A percentile compares a stretch with the other conserved stretches of the same genome.
These are phyloP conservation scores for Emydocephalus ijimae DNA, from an alignment of 2,113 vertebrate species.

Conservation along the genomic window DNA sequence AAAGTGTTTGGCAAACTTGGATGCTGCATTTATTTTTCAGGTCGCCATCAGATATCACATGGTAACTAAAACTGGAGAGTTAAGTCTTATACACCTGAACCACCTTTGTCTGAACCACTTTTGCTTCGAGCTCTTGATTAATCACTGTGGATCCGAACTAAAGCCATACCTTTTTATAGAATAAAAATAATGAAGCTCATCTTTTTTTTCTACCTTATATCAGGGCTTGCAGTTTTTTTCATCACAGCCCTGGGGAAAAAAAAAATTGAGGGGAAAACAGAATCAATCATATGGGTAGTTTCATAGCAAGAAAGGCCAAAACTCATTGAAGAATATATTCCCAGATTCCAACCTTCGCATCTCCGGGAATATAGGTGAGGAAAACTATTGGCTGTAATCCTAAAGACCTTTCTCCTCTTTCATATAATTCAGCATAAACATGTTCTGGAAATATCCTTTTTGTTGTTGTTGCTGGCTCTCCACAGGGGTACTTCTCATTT, in stretches of 20 bases:
- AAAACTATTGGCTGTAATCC: neutral
- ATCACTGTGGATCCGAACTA: slow-evolving; percentile 1
- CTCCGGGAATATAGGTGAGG: neutral
- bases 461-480: neutral
- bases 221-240: slow-evolving; percentile 1
- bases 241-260: neutral
- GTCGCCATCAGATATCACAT: slow-evolving; percentile 44
- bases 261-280: slow-evolving; percentile 42
- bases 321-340: neutral
- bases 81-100: neutral
- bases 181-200: neutral
- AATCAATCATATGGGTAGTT: slow-evolving; percentile 11
- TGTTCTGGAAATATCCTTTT: neutral
- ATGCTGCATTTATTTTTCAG: slow-evolving; percentile 56
- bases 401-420: neutral
- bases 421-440: neutral
- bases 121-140: slow-evolving; percentile 46
- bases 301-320: too few species aligned
- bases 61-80: neutral
- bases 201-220: slow-evolving; percentile 7
- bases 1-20: slow-evolving; percentile 48
- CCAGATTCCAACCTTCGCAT: neutral
- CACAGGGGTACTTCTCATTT: neutral
- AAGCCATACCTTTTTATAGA: slow-evolving; percentile 4
- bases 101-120: slow-evolving; percentile 9